Conservation (phyloP, 1,140 invertebrate species). For the Anoplolepis gracilipes region DNA sequence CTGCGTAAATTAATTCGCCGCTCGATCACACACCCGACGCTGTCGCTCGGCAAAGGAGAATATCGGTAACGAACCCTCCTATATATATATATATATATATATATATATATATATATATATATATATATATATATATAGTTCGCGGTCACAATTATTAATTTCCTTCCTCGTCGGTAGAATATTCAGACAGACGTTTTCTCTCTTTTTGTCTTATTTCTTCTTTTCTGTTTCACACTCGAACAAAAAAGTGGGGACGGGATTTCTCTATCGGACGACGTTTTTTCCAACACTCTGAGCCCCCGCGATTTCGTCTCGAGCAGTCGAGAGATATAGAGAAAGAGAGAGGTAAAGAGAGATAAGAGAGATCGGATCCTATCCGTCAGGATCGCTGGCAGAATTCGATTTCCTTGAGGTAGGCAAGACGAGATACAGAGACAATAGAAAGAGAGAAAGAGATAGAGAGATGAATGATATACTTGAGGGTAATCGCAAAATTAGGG, state of each 20-base stretch:
- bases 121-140: too few species aligned
- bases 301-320: slow-evolving; percentile 48
- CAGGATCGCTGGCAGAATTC: neutral
- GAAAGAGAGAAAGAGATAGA: slow-evolving; percentile 9
- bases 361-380: neutral
- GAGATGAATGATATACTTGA: slow-evolving; percentile 27
- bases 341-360: neutral
- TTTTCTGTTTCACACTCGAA: slow-evolving; percentile 22
- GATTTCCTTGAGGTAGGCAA: slow-evolving; percentile 5
- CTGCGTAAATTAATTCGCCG: slow-evolving; percentile 33
- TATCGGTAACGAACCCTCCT: slow-evolving; percentile 24
- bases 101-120: too few species aligned
- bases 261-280: slow-evolving; percentile 49
- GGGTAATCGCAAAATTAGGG: neutral
- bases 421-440: slow-evolving; percentile 27
- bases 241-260: slow-evolving; percentile 51
- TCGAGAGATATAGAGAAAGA: slow-evolving; percentile 16
- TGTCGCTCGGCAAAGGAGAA: slow-evolving; percentile 42
- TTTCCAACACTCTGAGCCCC: slow-evolving; percentile 55
- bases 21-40: slow-evolving; percentile 43
- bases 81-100: too few species aligned
- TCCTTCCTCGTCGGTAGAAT: slow-evolving; percentile 10
- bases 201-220: slow-evolving; percentile 9
- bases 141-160: slow-evolving; percentile 33
- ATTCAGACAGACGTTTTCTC: slow-evolving; percentile 18